Percentiles rank a stretch among this genome's conserved stretches.
Evolutionary conservation across 2,888 invertebrate species (phyloP).

Genomic region (Augochlorella aurata): DNA sequence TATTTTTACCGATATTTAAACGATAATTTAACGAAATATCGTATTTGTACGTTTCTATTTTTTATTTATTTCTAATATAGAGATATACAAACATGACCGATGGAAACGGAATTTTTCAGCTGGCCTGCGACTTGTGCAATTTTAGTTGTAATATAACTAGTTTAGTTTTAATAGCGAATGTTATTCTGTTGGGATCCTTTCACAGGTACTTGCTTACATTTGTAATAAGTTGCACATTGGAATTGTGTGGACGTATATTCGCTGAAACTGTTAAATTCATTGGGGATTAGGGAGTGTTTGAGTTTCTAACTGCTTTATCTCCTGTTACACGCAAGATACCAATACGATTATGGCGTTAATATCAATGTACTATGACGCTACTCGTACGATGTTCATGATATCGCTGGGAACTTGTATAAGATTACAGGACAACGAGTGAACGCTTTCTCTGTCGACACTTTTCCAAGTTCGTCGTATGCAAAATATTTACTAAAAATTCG

Average conservation of each 20-base stretch:
- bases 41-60: no score
- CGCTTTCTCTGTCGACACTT: neutral
- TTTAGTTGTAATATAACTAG: neutral
- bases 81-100: no score
- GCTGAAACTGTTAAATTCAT: slow-evolving; percentile 31
- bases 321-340: slow-evolving; percentile 22
- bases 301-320: slow-evolving; percentile 32
- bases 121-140: neutral
- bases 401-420: neutral
- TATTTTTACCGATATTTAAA: no score
- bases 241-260: neutral
- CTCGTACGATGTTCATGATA: neutral
- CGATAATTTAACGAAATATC: no score
- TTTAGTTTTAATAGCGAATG: neutral
- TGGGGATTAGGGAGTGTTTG: slow-evolving; percentile 21
- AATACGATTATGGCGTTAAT: slow-evolving; percentile 6
- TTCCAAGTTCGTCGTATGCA: no score
- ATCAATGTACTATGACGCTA: neutral
- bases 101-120: no score
- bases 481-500: no score
- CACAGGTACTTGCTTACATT: neutral
- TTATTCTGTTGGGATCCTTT: neutral
- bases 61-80: no score
- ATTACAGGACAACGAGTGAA: neutral
- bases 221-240: neutral